These are phyloP conservation scores for Pseudachorutes palmiensis DNA, from an alignment of 1,140 invertebrate species.

Conservation along the genomic window DNA sequence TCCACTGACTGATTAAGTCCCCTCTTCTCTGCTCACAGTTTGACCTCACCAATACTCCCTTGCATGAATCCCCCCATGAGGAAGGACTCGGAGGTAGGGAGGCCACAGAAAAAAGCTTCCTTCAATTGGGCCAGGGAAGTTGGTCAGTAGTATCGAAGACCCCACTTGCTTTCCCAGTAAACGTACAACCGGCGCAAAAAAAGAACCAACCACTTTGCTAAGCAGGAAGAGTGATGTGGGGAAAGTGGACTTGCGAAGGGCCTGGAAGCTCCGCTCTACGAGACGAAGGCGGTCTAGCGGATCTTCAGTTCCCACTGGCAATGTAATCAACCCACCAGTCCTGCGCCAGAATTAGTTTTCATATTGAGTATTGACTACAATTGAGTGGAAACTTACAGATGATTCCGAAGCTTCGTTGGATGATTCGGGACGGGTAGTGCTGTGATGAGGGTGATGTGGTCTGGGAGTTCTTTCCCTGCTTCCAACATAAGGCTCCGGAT, in stretches of 20 bases:
- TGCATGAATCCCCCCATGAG: no score
- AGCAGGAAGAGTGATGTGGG: not conserved
- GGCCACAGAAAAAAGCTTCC: no score
- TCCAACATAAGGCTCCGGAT: not conserved
- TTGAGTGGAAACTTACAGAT: slow-evolving; percentile 1
- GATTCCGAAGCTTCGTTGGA: slow-evolving; percentile 9
- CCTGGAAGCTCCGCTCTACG: not conserved
- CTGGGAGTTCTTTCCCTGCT: not conserved
- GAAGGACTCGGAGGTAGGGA: no score
- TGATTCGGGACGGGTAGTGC: not conserved
- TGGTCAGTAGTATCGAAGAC: no score
- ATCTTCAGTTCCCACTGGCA: not conserved
- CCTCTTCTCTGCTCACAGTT: no score
- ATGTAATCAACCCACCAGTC: not conserved
- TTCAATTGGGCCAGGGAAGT: no score
- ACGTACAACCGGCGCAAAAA: no score
- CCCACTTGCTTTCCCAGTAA: no score
- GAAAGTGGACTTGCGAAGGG: not conserved
- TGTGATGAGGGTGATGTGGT: not conserved
- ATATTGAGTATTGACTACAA: not conserved
- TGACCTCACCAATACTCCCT: no score
- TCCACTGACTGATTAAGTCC: no score
- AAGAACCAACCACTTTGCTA: not conserved
- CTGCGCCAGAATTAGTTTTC: slow-evolving; percentile 1
- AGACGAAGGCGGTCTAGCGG: not conserved